Conservation (phyloP, 2,888 invertebrate species). For the Dicycla oo region DNA sequence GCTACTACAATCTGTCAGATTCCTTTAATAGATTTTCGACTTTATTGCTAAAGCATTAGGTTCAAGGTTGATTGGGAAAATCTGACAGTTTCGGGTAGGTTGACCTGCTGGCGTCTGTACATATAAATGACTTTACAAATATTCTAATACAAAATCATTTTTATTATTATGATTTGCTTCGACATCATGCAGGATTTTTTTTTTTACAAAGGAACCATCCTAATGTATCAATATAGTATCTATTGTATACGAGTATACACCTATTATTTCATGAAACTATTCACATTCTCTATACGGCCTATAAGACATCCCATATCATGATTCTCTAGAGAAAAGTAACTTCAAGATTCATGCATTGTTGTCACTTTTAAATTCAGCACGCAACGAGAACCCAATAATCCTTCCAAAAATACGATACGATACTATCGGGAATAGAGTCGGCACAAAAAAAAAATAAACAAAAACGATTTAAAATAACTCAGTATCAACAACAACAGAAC, state of each 20-base stretch:
- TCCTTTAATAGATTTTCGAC: too few species aligned
- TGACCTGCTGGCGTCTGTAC: too few species aligned
- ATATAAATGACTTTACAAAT: too few species aligned
- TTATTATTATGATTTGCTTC: not conserved
- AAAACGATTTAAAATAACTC: conserved; percentile 1
- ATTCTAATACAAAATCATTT: too few species aligned
- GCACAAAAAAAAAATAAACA: not conserved
- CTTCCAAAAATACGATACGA: too few species aligned
- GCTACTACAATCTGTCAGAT: too few species aligned
- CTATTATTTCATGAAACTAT: not conserved
- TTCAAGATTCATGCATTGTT: not conserved
- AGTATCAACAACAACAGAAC: conserved; percentile 1
- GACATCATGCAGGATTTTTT: not conserved
- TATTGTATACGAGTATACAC: too few species aligned
- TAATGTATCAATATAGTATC: too few species aligned
- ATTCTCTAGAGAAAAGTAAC: not conserved
- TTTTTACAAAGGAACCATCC: not conserved
- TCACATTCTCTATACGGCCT: not conserved
- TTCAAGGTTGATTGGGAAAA: too few species aligned
- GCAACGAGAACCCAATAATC: not conserved
- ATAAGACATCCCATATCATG: not conserved
- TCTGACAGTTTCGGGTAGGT: too few species aligned
- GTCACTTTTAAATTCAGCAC: not conserved
- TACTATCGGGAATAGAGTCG: not conserved
- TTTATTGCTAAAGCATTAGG: too few species aligned